Percentiles rank a stretch among this genome's conserved stretches.
Conservation (phyloP, 30 jellyfish, hydroid and myxozoan species). For the Pelagia noctiluca region DNA sequence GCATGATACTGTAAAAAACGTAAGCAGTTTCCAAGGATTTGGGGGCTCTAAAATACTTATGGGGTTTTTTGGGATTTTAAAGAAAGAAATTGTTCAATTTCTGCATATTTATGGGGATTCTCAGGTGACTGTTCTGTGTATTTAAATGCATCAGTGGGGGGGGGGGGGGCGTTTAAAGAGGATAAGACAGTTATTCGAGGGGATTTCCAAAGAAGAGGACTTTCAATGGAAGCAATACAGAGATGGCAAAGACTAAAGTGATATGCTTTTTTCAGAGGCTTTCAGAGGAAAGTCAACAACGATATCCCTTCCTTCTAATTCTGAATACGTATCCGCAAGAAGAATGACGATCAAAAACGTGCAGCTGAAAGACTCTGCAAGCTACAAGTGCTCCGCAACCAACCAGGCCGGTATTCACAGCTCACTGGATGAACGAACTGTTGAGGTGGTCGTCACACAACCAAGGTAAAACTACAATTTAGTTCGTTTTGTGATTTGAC, state of each 20-base stretch:
- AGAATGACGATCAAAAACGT: constrained; percentile 49
- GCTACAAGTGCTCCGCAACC: constrained; percentile 48
- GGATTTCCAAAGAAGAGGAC: not conserved
- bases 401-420: constrained; percentile 29
- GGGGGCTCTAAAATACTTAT: too few species aligned
- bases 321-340: constrained; percentile 29
- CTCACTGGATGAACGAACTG: constrained; percentile 46
- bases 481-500: too few species aligned
- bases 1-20: too few species aligned
- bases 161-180: too few species aligned
- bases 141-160: too few species aligned
- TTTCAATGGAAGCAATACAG: not conserved
- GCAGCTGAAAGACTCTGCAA: constrained; percentile 52
- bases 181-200: not conserved
- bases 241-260: not conserved
- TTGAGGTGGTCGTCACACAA: constrained; percentile 39
- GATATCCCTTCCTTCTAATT: constrained; percentile 23
- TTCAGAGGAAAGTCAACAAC: constrained; percentile 35
- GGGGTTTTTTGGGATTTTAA: too few species aligned
- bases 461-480: too few species aligned
- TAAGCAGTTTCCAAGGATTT: too few species aligned
- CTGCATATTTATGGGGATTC: too few species aligned
- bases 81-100: too few species aligned
- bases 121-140: too few species aligned
- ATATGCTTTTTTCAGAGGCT: not conserved